These are phyloP conservation scores for Upupa epops DNA, from an alignment of 2,113 vertebrate genomes.

Conservation along the genomic window DNA sequence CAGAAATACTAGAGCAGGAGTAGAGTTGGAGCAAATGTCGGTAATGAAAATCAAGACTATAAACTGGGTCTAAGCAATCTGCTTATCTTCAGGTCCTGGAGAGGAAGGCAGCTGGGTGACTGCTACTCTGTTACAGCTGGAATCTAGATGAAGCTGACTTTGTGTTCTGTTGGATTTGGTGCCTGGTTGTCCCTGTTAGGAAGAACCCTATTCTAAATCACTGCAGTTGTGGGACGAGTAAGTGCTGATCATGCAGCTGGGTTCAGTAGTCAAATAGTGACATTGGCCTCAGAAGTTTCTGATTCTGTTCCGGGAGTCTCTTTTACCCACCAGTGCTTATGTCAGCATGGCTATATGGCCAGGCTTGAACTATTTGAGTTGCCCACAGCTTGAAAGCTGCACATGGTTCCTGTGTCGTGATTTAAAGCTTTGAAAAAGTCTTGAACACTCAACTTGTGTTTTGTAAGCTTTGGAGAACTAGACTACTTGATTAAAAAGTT, in stretches of 20 bases:
- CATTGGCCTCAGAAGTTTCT: neutral
- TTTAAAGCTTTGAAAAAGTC: neutral
- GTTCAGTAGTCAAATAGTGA: neutral
- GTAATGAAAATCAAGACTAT: neutral
- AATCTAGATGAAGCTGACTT: neutral
- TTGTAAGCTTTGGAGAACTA: neutral
- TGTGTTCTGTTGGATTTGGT: neutral
- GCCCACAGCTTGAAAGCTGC: neutral
- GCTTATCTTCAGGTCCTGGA: neutral
- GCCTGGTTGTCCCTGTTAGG: neutral
- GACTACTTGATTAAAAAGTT: neutral
- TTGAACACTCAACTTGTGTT: neutral
- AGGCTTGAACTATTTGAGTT: constrained; percentile 23
- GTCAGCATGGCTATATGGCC: neutral
- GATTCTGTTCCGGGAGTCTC: neutral
- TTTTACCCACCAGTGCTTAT: neutral
- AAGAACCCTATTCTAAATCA: neutral
- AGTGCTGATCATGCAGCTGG: neutral
- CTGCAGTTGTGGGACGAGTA: neutral
- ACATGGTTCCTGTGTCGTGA: neutral
- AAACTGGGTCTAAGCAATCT: accelerated
- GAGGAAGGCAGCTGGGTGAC: neutral
- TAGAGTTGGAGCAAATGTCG: neutral
- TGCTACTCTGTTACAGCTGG: neutral
- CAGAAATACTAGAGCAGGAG: neutral